These are phyloP conservation scores for Sandelia bainsii DNA, from an alignment of 2,797 vertebrate species.

Conservation along the genomic window DNA sequence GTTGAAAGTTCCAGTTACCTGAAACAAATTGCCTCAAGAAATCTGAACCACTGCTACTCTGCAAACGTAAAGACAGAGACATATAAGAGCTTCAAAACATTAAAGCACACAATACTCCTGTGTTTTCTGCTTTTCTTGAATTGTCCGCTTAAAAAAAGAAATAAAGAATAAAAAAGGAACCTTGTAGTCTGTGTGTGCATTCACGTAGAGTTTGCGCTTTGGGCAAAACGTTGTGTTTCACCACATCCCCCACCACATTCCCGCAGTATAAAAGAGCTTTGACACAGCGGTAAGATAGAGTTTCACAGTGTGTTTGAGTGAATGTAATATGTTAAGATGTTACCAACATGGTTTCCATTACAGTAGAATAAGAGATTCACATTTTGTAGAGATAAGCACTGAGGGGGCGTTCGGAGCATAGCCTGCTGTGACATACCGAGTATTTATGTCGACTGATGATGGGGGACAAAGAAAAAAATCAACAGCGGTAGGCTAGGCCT, in stretches of 20 bases:
- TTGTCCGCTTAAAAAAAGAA: slow-evolving; percentile 81
- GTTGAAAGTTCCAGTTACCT: slow-evolving; percentile 88
- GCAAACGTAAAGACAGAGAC: slow-evolving; percentile 80
- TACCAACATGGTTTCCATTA: slow-evolving; percentile 85
- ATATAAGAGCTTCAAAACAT: slow-evolving; percentile 81
- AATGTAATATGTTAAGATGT: slow-evolving; percentile 86
- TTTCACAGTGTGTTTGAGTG: slow-evolving; percentile 85
- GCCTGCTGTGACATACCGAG: slow-evolving; percentile 82
- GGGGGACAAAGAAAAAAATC: slow-evolving; percentile 69
- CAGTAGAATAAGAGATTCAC: slow-evolving; percentile 83
- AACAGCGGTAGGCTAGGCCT: slow-evolving; percentile 60
- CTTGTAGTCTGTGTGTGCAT: slow-evolving; percentile 85
- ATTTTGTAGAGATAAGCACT: slow-evolving; percentile 84
- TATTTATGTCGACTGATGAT: slow-evolving; percentile 81
- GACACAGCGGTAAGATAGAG: slow-evolving; percentile 82
- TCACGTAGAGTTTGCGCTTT: slow-evolving; percentile 83
- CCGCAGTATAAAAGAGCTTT: slow-evolving; percentile 81
- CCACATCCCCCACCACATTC: slow-evolving; percentile 77
- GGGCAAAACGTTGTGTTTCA: slow-evolving; percentile 84
- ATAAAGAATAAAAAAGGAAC: slow-evolving; percentile 81
- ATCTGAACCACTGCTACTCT: slow-evolving; percentile 79
- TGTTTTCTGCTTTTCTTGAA: slow-evolving; percentile 81
- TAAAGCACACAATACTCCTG: slow-evolving; percentile 83
- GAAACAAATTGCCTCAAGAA: slow-evolving; percentile 90
- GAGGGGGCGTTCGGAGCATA: slow-evolving; percentile 79